Base-by-base conservation (phyloP, 92 coral and sea anemone genomes). In the Bergia sp. region DNA sequence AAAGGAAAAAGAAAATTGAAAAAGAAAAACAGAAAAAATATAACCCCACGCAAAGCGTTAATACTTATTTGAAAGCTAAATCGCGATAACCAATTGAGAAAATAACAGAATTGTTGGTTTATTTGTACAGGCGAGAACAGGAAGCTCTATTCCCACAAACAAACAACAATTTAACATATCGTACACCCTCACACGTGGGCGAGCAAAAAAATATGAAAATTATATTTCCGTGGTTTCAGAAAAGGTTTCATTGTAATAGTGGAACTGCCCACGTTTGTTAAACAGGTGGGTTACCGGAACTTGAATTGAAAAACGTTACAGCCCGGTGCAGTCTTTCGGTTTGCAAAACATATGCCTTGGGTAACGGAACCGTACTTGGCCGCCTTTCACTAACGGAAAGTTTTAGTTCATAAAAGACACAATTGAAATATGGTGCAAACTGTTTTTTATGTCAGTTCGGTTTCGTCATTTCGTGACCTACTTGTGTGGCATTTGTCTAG, bases 111-210 rank as follows among this genome's bases (percentile, higher is more conserved):
- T 15, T 37, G 39, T 73, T 37, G 40, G 20, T 10, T 73, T 73
- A 73, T 37, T 73, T 73, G 77, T 73, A 73, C 77, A 61, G 77
- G 77, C 20, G 77, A 73, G 37, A 73, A 73, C 77, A 73, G 77
- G 77, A 73, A 73, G 43, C 77, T 73, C 40, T n/a, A 43, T 21
- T 73, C 77, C 77, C 20, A 7, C 77, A 36, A 69, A 73, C 77
- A 73, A 10, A 73, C 39, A 37, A 73, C 77, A 29, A 38, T 36
- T 73, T 73, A 10, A 13, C 20, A 73, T 36, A 36, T 73, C 77
- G 15, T 73, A 73, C 75, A 69, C 77, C 11, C 40, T 73, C 39
- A 73, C 39, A 36, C 77, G 77, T 73, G 77, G 77, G 77, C 77
- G 77, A 73, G 39, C 77, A 36, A 73, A 38, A 29, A 73, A 37